Evolutionary conservation across 2,888 invertebrate species (phyloP).

Genomic region (Nemoura dubitans): DNA sequence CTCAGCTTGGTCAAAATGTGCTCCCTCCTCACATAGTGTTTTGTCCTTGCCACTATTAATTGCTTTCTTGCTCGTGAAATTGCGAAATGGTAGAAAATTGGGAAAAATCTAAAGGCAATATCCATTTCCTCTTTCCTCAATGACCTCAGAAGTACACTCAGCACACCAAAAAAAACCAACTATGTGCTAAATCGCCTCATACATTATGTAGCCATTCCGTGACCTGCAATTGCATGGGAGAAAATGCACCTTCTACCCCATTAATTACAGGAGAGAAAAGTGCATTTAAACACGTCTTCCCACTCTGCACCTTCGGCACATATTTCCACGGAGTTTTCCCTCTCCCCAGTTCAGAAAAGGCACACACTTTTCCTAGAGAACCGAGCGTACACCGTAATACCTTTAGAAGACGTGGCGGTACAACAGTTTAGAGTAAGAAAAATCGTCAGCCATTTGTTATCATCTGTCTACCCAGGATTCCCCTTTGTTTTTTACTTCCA

Average conservation of each 20-base stretch:
- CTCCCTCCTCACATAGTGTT: neutral
- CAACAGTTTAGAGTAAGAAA: conserved; percentile 47
- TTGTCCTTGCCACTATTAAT: neutral
- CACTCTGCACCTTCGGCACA: neutral
- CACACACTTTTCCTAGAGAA: neutral
- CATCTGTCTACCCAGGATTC: conserved; percentile 44
- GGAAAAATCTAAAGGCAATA: conserved; percentile 7
- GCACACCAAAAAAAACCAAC: neutral
- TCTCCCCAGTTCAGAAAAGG: neutral
- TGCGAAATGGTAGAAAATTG: conserved; percentile 5
- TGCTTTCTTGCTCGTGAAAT: neutral
- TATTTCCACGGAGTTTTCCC: neutral
- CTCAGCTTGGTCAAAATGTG: neutral
- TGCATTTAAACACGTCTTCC: neutral
- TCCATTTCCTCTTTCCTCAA: neutral
- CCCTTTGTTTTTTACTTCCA: conserved; percentile 40
- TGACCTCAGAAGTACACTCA: neutral
- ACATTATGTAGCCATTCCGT: neutral
- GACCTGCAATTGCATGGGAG: neutral
- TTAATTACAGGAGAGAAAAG: neutral
- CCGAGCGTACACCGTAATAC: conserved; percentile 38
- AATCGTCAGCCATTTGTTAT: conserved; percentile 46
- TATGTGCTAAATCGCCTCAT: neutral
- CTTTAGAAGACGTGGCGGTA: conserved; percentile 32
- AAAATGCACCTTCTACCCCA: neutral